Conservation (phyloP, 2,888 invertebrate species). For the Tortricodes alternella region DNA sequence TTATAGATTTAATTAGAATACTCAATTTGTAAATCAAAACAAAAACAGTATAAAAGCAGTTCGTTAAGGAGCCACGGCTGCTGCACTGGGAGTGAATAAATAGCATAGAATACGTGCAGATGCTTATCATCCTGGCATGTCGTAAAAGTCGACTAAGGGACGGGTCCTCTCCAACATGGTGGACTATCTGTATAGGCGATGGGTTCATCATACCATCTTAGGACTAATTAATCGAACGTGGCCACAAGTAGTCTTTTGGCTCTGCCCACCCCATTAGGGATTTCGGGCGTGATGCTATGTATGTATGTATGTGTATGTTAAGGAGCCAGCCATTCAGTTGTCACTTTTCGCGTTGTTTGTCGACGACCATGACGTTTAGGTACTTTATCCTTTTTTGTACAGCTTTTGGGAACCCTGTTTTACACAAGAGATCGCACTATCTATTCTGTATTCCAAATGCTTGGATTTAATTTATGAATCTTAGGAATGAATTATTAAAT, state of each 20-base stretch:
- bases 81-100: too few species aligned
- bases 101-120: too few species aligned
- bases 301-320: too few species aligned
- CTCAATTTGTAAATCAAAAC: slow-evolving; percentile 27
- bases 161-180: too few species aligned
- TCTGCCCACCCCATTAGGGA: too few species aligned
- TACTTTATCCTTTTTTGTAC: slow-evolving; percentile 31
- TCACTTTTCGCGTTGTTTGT: slow-evolving; percentile 29
- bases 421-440: slow-evolving; percentile 45
- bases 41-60: slow-evolving; percentile 31
- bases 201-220: too few species aligned
- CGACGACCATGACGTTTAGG: slow-evolving; percentile 25
- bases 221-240: too few species aligned
- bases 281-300: too few species aligned
- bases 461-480: slow-evolving; percentile 29
- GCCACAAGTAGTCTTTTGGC: too few species aligned
- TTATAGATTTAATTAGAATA: slow-evolving; percentile 20
- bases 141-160: too few species aligned
- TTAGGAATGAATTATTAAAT: slow-evolving; percentile 28
- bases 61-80: slow-evolving; percentile 28
- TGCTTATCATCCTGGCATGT: too few species aligned
- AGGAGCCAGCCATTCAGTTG: slow-evolving; percentile 23
- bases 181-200: too few species aligned
- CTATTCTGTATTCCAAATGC: slow-evolving; percentile 34
- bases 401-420: slow-evolving; percentile 37